Evolutionary conservation across 2,888 invertebrate genomes (phyloP).

Genomic region (Ectemnius continuus): DNA sequence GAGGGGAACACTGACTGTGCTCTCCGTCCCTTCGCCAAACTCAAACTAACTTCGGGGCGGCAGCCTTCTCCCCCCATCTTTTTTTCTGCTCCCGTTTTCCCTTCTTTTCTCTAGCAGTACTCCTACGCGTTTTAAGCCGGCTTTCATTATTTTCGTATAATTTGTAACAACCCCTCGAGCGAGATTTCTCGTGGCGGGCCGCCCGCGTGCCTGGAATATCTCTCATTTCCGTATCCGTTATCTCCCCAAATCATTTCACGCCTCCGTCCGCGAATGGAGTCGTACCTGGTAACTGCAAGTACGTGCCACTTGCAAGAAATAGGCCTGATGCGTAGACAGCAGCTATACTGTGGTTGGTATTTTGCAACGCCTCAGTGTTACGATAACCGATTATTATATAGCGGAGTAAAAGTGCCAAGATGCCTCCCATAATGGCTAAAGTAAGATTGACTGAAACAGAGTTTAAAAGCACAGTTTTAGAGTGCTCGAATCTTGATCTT

Average conservation of each 20-base stretch:
- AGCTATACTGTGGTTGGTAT: conserved; percentile 32
- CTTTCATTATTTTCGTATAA: conserved; percentile 77
- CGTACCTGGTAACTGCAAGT: conserved; percentile 82
- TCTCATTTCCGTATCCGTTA: conserved; percentile 40
- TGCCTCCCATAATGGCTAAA: background rate
- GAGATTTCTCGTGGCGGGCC: conserved; percentile 22
- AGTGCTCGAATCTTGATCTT: no score
- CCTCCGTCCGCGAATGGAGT: background rate
- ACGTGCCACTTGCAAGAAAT: conserved; percentile 81
- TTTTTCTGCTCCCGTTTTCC: conserved; percentile 21
- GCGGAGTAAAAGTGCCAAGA: background rate
- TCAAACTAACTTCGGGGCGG: conserved; percentile 70
- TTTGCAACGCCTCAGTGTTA: no score
- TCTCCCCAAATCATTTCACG: conserved; percentile 34
- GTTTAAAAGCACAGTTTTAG: no score
- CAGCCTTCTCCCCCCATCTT: conserved; percentile 30
- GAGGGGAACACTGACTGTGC: conserved; percentile 61
- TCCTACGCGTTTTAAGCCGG: conserved; percentile 70
- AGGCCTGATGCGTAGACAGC: conserved; percentile 82
- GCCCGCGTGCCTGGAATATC: conserved; percentile 27
- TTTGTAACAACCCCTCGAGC: conserved; percentile 69
- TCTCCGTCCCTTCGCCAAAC: conserved; percentile 74
- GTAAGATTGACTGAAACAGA: conserved; percentile 29
- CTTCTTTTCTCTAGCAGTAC: conserved; percentile 38
- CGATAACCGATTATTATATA: no score